phyloP scores from a whole-genome alignment of 1,140 invertebrate genomes.

The Camponotus floridanus region DNA sequence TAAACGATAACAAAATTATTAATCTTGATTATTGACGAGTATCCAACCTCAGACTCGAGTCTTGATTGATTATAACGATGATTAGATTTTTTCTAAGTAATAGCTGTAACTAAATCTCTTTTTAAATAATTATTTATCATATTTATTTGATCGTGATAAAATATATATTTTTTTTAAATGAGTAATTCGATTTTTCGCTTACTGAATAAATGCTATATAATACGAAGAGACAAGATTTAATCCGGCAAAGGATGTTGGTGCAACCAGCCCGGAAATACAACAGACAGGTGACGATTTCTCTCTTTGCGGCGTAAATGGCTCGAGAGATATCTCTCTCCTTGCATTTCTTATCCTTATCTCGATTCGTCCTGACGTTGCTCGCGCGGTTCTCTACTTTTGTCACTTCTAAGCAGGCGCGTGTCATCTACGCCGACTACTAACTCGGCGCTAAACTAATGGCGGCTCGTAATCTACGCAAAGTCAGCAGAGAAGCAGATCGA shows the following conservation, averaged over 20 bases:
- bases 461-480: conserved; percentile 28
- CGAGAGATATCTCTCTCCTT: conserved; percentile 15
- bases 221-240: background rate
- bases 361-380: conserved; percentile 8
- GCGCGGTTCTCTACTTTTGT: conserved; percentile 36
- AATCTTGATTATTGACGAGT: background rate
- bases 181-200: background rate
- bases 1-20: background rate
- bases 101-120: too few relatives aligned
- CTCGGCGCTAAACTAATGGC: conserved; percentile 55
- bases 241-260: conserved; percentile 27
- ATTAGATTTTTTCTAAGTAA: background rate
- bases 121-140: background rate
- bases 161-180: too few relatives aligned
- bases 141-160: background rate
- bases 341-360: conserved; percentile 16
- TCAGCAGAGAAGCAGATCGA: conserved; percentile 49
- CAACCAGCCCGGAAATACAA: conserved; percentile 46
- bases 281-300: conserved; percentile 30
- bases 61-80: background rate
- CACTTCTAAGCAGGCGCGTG: conserved; percentile 37
- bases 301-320: background rate
- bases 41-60: background rate
- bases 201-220: background rate
- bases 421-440: conserved; percentile 66